Evolutionary conservation across 2,797 vertebrate genomes (phyloP).

Genomic region (Sebastiscus albofasciatus): DNA sequence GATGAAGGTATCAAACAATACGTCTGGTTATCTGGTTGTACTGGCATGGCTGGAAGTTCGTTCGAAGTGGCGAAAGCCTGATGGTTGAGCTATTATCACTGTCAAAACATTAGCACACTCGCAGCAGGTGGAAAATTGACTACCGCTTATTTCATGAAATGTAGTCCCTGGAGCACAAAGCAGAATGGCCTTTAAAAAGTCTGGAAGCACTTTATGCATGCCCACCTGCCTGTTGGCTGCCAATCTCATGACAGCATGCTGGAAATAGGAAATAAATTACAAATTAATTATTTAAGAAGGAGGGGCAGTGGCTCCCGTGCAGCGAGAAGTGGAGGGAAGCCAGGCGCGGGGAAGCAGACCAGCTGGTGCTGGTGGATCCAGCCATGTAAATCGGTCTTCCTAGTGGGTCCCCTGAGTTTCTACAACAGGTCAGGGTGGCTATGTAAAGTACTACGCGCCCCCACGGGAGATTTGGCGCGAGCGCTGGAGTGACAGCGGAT

Average conservation of each 20-base stretch:
- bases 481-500: constrained; percentile 38
- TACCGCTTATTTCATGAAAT: constrained; percentile 50
- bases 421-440: constrained; percentile 47
- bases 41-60: neutral
- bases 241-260: constrained; percentile 52
- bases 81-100: constrained; percentile 13
- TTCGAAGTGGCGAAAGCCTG: neutral
- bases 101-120: constrained; percentile 51
- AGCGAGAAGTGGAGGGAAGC: constrained; percentile 17
- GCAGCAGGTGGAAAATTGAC: constrained; percentile 45
- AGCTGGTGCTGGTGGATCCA: constrained; percentile 55
- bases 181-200: constrained; percentile 50
- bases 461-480: constrained; percentile 19
- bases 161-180: constrained; percentile 29
- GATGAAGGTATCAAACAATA: neutral
- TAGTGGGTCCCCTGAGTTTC: constrained; percentile 22
- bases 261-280: constrained; percentile 72
- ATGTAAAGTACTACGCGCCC: constrained; percentile 45
- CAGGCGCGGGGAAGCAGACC: constrained; percentile 29
- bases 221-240: constrained; percentile 53
- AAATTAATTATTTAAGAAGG: constrained; percentile 75
- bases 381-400: constrained; percentile 46
- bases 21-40: neutral
- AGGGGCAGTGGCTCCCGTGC: constrained; percentile 20
- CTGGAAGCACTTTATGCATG: constrained; percentile 43